These are phyloP conservation scores for Rafetus swinhoei DNA, from an alignment of 2,113 vertebrate genomes.

Conservation along the genomic window DNA sequence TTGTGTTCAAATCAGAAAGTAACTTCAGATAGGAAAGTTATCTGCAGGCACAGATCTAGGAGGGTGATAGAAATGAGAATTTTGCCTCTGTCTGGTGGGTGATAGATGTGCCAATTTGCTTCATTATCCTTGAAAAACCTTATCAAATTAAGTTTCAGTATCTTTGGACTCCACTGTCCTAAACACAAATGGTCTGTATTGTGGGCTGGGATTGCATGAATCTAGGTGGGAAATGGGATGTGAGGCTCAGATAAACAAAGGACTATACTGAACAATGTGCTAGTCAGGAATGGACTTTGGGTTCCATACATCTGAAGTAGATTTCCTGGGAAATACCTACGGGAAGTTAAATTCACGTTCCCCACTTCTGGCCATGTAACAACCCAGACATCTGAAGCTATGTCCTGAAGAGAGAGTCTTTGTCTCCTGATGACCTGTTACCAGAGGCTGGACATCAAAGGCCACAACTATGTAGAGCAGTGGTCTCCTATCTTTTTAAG, in stretches of 20 bases:
- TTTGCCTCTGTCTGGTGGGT: neutral
- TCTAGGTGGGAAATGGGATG: neutral
- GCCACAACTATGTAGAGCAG: neutral
- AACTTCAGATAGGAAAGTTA: neutral
- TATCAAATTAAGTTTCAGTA: neutral
- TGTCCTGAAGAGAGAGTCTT: neutral
- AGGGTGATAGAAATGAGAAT: neutral
- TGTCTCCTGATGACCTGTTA: neutral
- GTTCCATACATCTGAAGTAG: neutral
- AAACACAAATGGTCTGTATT: neutral
- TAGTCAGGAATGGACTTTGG: neutral
- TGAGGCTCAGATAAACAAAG: neutral
- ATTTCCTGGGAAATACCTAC: neutral
- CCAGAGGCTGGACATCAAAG: neutral
- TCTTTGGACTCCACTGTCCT: neutral
- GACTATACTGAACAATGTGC: neutral
- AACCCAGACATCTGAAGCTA: neutral
- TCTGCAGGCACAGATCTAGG: too few species aligned
- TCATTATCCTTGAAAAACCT: neutral
- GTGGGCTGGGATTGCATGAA: neutral
- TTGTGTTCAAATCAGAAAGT: neutral
- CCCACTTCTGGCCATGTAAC: neutral
- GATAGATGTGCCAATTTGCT: neutral
- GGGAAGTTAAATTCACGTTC: neutral
- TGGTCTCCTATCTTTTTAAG: too few species aligned